phyloP scores from a whole-genome alignment of 1,140 invertebrate genomes.

The Ylistrum balloti region DNA sequence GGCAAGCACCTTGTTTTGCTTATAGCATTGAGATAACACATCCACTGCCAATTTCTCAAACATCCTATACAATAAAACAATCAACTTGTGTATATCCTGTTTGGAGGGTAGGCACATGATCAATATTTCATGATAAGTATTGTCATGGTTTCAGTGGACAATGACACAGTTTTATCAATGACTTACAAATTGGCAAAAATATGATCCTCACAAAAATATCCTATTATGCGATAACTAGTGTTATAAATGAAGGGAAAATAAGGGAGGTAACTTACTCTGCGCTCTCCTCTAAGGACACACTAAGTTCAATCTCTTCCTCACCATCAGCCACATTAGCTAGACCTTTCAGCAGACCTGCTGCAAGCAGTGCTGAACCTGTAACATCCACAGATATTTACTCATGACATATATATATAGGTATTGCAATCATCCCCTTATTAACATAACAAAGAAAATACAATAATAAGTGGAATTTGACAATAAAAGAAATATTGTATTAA shows the following conservation, averaged over 20 bases:
- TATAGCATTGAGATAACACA: conserved; percentile 79
- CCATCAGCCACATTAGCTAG: conserved; percentile 72
- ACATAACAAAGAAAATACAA: not conserved
- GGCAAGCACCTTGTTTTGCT: conserved; percentile 72
- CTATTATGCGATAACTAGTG: too few species aligned
- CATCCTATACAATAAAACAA: conserved; percentile 67
- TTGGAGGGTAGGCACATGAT: too few species aligned
- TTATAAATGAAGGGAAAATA: too few species aligned
- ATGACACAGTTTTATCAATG: too few species aligned
- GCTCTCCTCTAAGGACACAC: conserved; percentile 67
- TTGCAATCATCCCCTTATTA: not conserved
- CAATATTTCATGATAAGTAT: too few species aligned
- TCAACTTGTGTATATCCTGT: not conserved
- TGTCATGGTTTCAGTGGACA: too few species aligned
- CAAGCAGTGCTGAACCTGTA: conserved; percentile 76
- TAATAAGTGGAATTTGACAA: not conserved
- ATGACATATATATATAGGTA: not conserved
- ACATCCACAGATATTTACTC: not conserved
- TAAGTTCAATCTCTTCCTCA: conserved; percentile 78
- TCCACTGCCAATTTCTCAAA: conserved; percentile 78
- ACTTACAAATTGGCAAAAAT: too few species aligned
- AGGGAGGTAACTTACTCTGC: conserved; percentile 63
- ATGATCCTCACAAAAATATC: too few species aligned
- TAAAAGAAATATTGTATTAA: too few species aligned
- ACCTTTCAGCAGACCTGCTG: conserved; percentile 73